A percentile compares a stretch with the other conserved stretches of the same genome.
Evolutionary conservation across 2,113 vertebrate species (phyloP).

Genomic region (Oophaga pumilio): DNA sequence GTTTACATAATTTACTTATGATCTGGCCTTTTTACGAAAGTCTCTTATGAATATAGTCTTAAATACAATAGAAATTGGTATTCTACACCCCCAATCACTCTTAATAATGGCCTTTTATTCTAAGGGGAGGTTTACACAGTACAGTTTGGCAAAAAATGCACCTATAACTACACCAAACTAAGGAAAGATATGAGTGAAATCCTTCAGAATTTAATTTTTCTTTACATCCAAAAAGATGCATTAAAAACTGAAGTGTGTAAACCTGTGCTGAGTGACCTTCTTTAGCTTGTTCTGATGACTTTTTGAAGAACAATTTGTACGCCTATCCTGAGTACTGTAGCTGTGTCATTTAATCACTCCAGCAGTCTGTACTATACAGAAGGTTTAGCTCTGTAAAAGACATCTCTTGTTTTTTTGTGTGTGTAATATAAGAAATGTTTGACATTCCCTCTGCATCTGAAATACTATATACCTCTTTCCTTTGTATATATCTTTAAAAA

Average conservation of each 20-base stretch:
- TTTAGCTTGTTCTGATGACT: background rate
- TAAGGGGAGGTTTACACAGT: background rate
- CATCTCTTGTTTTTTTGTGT: background rate
- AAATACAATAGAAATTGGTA: background rate
- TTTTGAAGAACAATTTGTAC: background rate
- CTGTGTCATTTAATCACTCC: background rate
- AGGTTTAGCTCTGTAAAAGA: background rate
- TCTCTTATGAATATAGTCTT: background rate
- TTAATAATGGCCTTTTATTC: background rate
- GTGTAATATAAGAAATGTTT: background rate
- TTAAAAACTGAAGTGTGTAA: background rate
- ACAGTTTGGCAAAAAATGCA: background rate
- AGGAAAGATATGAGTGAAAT: no score
- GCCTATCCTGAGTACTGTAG: background rate
- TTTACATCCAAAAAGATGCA: no score
- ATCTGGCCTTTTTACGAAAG: background rate
- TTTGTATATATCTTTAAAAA: constrained; percentile 24
- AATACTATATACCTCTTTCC: background rate
- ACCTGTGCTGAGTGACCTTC: background rate
- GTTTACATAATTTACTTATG: background rate
- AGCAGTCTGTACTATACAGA: background rate
- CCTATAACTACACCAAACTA: no score
- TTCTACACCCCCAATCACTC: background rate
- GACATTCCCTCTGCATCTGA: constrained; percentile 17
- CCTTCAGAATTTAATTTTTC: no score